phyloP scores from a whole-genome alignment of 2,888 invertebrate species.

The Cryptus viduatorius region DNA sequence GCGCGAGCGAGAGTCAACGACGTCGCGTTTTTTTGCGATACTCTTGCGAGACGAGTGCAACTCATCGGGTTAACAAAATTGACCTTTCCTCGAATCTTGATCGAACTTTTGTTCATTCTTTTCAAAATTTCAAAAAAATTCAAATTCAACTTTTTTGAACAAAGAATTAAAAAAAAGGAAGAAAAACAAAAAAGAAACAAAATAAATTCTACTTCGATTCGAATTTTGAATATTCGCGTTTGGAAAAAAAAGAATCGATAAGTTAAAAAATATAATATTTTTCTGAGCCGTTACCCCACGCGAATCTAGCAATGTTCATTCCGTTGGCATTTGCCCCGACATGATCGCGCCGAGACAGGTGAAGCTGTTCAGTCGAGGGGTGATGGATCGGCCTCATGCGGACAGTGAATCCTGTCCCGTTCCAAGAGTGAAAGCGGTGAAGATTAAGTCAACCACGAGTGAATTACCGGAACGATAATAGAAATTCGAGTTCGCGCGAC shows the following conservation, averaged over 20 bases:
- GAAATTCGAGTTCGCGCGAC: slow-evolving; percentile 71
- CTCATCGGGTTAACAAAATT: slow-evolving; percentile 20
- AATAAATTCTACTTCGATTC: no score
- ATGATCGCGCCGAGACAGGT: slow-evolving; percentile 9
- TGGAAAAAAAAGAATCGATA: neutral
- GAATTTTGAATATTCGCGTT: no score
- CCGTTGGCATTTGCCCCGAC: neutral
- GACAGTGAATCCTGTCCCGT: neutral
- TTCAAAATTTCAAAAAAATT: neutral
- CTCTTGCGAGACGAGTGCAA: slow-evolving; percentile 19
- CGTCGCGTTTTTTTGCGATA: slow-evolving; percentile 36
- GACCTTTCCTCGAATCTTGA: neutral
- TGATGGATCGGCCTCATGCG: slow-evolving; percentile 32
- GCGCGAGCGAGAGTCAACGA: slow-evolving; percentile 39
- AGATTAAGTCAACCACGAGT: slow-evolving; percentile 75
- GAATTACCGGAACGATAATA: slow-evolving; percentile 78
- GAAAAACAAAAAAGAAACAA: no score
- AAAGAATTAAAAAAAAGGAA: no score
- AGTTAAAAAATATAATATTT: neutral
- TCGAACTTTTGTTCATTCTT: neutral
- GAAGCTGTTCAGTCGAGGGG: neutral
- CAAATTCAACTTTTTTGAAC: no score
- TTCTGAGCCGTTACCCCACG: neutral
- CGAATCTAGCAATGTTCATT: neutral
- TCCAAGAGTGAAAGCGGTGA: slow-evolving; percentile 18